Conservation (phyloP, 2,888 invertebrate genomes). For the Gryllus longicercus region DNA sequence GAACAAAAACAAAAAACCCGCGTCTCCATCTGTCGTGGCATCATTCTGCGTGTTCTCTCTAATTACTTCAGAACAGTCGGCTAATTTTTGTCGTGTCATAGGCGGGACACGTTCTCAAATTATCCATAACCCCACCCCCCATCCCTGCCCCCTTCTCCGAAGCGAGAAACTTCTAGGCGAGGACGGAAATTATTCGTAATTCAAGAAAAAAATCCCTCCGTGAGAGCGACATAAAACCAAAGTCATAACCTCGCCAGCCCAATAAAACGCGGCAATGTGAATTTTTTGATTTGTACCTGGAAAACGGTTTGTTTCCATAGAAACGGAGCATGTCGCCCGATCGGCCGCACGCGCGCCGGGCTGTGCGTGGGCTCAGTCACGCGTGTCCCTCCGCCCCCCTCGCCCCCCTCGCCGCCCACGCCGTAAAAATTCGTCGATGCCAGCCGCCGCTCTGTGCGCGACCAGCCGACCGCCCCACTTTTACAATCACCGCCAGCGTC, state of each 20-base stretch:
- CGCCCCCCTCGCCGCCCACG: no score
- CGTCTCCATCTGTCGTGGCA: no score
- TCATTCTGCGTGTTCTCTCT: not conserved
- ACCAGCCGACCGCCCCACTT: no score
- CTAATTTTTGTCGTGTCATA: slow-evolving; percentile 7
- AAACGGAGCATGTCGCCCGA: not conserved
- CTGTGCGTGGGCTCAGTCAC: no score
- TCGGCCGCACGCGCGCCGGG: no score
- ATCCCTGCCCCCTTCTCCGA: not conserved
- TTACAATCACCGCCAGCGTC: no score
- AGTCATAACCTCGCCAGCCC: not conserved
- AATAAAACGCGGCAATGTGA: not conserved
- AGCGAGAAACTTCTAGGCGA: not conserved
- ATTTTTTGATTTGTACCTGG: not conserved
- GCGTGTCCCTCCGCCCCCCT: no score
- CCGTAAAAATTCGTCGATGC: no score
- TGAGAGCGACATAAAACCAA: not conserved
- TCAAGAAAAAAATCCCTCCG: no score
- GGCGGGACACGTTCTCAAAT: not conserved
- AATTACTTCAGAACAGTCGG: not conserved
- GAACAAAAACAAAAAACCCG: no score
- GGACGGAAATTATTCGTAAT: not conserved
- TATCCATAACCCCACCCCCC: not conserved
- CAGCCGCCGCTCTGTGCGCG: no score
- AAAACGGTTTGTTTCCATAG: not conserved